A percentile compares a stretch with the other conserved stretches of the same genome.
Conservation (phyloP, 2,113 vertebrate species). For the Poeciliopsis occidentalis region DNA sequence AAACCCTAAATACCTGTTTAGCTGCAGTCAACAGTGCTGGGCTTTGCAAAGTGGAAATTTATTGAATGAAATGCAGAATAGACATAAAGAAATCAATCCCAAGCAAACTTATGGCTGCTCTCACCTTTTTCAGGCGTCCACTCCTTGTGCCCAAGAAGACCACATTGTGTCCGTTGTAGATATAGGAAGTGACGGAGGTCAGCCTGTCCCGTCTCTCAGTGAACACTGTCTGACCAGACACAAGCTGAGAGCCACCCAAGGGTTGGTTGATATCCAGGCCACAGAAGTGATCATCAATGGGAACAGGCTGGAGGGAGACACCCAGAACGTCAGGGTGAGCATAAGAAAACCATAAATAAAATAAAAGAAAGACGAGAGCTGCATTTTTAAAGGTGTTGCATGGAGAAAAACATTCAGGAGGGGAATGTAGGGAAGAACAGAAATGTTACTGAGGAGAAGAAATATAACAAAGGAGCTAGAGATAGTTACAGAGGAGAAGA, state of each 20-base stretch:
- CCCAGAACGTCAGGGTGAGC: background rate
- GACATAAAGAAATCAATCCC: no score
- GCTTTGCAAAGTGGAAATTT: no score
- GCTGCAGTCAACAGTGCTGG: no score
- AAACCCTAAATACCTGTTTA: no score
- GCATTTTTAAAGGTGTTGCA: background rate
- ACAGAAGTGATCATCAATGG: slow-evolving; percentile 96
- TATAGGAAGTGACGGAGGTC: slow-evolving; percentile 90
- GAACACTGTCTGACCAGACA: slow-evolving; percentile 86
- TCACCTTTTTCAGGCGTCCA: slow-evolving; percentile 93
- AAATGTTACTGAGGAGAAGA: slow-evolving; percentile 22
- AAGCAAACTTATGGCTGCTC: slow-evolving; percentile 15
- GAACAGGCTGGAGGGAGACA: slow-evolving; percentile 86
- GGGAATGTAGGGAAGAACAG: slow-evolving; percentile 3
- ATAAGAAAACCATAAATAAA: slow-evolving; percentile 20
- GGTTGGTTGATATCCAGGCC: slow-evolving; percentile 98
- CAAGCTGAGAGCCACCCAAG: slow-evolving; percentile 88
- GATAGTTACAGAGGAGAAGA: slow-evolving; percentile 29
- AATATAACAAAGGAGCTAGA: slow-evolving; percentile 30
- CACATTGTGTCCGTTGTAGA: slow-evolving; percentile 91
- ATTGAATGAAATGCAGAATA: no score
- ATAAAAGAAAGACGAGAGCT: background rate
- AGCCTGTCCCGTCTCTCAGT: slow-evolving; percentile 89
- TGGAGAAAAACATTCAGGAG: background rate
- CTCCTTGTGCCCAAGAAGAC: slow-evolving; percentile 92